Percentiles rank a stretch among this genome's conserved stretches.
phyloP scores from a whole-genome alignment of 2,113 vertebrate genomes.

The Tragelaphus imberbis region DNA sequence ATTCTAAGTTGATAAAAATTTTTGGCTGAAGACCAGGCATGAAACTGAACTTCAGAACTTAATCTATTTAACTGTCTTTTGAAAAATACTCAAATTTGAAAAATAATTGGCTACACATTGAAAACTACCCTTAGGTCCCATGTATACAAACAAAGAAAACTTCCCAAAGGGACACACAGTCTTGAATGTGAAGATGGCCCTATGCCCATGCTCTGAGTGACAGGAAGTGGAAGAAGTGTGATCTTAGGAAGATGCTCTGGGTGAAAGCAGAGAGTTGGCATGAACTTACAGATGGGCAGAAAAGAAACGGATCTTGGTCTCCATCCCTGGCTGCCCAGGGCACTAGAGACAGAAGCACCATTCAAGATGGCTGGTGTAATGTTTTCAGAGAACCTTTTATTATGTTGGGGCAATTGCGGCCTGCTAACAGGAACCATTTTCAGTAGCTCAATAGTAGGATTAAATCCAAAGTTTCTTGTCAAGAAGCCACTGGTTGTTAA shows the following conservation, averaged over 20 bases:
- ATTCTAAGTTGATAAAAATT: not conserved
- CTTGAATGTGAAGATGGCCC: not conserved
- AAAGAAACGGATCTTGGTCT: not conserved
- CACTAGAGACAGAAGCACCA: not conserved
- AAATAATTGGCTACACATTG: not conserved
- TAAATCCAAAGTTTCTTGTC: not conserved
- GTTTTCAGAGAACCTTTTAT: not conserved
- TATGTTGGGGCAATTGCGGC: not conserved
- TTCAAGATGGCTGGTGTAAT: not conserved
- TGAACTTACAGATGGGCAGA: not conserved
- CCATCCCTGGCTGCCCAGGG: too few relatives aligned
- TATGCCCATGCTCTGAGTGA: not conserved
- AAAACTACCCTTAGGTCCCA: not conserved
- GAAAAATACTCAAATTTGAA: not conserved
- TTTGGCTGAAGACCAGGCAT: not conserved
- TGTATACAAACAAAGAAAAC: not conserved
- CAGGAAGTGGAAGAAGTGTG: not conserved
- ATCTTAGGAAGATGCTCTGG: too few relatives aligned
- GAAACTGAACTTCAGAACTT: not conserved
- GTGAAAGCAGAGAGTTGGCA: not conserved
- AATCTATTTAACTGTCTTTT: not conserved
- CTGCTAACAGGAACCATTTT: not conserved
- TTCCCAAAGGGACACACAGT: not conserved
- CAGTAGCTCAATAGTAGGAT: not conserved
- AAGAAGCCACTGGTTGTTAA: not conserved